Evolutionary conservation across 2,113 vertebrate genomes (phyloP).

Genomic region (Amblyornis subalaris): DNA sequence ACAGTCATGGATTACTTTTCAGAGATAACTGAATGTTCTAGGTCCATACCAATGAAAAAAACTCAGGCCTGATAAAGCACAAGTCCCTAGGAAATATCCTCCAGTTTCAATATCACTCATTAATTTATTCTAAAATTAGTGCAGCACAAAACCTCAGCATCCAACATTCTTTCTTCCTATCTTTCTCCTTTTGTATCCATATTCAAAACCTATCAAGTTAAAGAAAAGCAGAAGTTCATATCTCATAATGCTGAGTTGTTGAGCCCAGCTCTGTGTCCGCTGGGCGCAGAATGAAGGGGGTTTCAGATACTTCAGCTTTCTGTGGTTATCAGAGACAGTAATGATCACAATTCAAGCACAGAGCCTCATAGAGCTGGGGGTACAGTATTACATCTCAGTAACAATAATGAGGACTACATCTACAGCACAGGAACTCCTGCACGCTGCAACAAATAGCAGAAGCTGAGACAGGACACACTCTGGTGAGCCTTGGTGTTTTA

Average conservation of each 20-base stretch:
- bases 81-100: background rate
- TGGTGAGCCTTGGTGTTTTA: background rate
- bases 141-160: background rate
- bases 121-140: background rate
- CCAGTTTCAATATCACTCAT: background rate
- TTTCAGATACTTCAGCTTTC: background rate
- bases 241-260: fast-evolving
- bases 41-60: background rate
- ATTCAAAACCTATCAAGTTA: background rate
- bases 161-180: background rate
- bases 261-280: background rate
- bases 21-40: background rate
- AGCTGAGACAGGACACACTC: background rate
- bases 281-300: background rate
- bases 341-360: background rate
- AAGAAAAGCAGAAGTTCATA: background rate
- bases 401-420: background rate
- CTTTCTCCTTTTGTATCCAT: background rate
- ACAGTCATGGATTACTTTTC: background rate
- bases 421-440: fast-evolving
- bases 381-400: background rate
- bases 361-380: background rate
- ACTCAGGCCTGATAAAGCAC: background rate
- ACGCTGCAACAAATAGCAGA: background rate
- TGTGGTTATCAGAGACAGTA: background rate